Evolutionary conservation across 2,888 invertebrate genomes (phyloP), one percentile per base, ranked within the genome.

Genomic region (Scaptomyza polygonia): DNA sequence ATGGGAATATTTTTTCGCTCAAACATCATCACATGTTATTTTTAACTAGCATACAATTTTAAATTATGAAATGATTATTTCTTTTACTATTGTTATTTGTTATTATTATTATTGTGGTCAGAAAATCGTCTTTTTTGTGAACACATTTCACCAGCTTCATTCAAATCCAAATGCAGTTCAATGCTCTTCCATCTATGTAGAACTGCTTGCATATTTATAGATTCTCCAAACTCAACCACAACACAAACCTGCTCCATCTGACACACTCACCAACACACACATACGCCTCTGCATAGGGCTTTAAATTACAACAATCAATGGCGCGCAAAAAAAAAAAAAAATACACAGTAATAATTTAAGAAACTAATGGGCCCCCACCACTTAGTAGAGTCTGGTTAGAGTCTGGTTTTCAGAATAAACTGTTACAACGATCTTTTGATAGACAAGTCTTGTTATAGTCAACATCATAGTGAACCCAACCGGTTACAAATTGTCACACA

Each of bases 381-480:
- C 36, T 14, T 68, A 54, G 6, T 16, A 54, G 67, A 54, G 67
- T 64, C 72, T 72, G 11, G 45, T 5, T 43, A 30, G 27, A 7
- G 36, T 14, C 36, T 36, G 8, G 36, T n/a, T 34, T 34, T 2
- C 1, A 25, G 5, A 45, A 7, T 25, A 1, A 30, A 30, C 52
- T 66, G 74, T 74, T 71, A 64, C 74, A 67, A 36, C 36, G 53
- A 79, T 84, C 79, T 80, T 67, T 55, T 83, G 39, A 58, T 34
- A 39, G 53, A 21, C 77, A 58, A 45, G 36, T n/a, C n/a, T n/a
- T n/a, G n/a, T n/a, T n/a, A n/a, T n/a, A n/a, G n/a, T 32, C 71
- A 55, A 54, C 56, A 16, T 9, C n/a, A 21, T 42, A n/a, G 32
- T 25, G 1, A 5, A 39, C 1, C 32, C 44, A 86, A 86, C 80